Evolutionary conservation across 1,140 invertebrate genomes (phyloP).

Genomic region (Drosophila ercepeae): DNA sequence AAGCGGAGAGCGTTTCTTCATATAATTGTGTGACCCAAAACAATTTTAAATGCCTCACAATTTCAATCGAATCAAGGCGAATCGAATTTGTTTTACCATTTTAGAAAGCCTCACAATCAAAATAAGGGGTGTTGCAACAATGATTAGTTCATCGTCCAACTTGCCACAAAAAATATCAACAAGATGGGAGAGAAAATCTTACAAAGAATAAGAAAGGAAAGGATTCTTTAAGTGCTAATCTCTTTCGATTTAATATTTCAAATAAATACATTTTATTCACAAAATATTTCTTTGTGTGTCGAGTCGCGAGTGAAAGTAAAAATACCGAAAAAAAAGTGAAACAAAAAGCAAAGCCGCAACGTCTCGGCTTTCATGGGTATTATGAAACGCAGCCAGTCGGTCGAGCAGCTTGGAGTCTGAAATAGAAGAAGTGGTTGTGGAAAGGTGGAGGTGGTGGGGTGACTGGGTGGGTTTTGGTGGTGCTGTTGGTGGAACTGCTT

Average conservation of each 20-base stretch:
- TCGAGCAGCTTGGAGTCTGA: conserved; percentile 37
- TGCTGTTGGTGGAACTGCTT: too few species aligned
- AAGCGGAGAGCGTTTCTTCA: conserved; percentile 6
- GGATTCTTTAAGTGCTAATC: too few species aligned
- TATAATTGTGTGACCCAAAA: conserved; percentile 48
- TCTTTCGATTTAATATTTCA: too few species aligned
- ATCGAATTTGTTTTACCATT: conserved; percentile 47
- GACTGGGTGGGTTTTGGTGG: neutral
- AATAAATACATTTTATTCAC: neutral
- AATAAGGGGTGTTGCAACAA: conserved; percentile 16
- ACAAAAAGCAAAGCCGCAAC: conserved; percentile 38
- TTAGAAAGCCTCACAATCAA: conserved; percentile 42
- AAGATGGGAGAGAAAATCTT: too few species aligned
- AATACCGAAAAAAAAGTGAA: conserved; percentile 50
- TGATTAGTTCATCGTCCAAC: conserved; percentile 41
- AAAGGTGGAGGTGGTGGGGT: neutral
- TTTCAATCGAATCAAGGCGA: conserved; percentile 39
- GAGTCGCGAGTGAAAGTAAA: conserved; percentile 29
- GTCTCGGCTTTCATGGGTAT: conserved; percentile 59
- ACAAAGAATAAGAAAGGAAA: too few species aligned
- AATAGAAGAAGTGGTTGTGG: conserved; percentile 9
- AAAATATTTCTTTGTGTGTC: neutral
- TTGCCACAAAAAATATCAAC: neutral
- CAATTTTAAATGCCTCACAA: conserved; percentile 51
- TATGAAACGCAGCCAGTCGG: conserved; percentile 54